These are phyloP conservation scores for Setipinna tenuifilis DNA, from an alignment of 2,797 vertebrate species.

Conservation along the genomic window DNA sequence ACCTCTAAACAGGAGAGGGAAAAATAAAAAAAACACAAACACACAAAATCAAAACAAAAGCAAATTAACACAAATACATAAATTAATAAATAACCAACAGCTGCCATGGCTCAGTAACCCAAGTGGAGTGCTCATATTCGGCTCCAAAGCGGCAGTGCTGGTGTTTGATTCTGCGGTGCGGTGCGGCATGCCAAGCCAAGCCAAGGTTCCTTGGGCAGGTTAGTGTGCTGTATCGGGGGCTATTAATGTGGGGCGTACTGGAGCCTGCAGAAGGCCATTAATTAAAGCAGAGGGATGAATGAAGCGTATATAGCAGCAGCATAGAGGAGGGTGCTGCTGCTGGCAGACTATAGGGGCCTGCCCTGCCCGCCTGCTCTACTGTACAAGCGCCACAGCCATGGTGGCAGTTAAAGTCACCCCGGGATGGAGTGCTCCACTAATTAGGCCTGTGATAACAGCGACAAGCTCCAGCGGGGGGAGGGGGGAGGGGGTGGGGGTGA, in stretches of 20 bases:
- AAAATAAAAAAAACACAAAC: too few relatives aligned
- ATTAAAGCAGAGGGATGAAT: neutral
- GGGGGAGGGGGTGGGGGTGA: too few relatives aligned
- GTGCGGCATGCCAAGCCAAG: too few relatives aligned
- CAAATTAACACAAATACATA: neutral
- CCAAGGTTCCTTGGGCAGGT: neutral
- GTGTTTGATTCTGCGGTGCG: too few relatives aligned
- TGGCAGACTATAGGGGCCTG: neutral
- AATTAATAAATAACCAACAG: neutral
- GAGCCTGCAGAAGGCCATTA: neutral
- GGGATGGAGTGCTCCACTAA: conserved; percentile 21
- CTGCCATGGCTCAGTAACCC: neutral
- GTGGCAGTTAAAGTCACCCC: conserved; percentile 39
- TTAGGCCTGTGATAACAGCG: conserved; percentile 27
- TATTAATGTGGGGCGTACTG: neutral
- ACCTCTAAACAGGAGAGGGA: conserved; percentile 7
- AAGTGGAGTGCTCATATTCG: neutral
- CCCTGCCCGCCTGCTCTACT: neutral
- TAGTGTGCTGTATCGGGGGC: neutral
- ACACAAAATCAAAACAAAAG: neutral
- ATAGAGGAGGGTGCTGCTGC: neutral
- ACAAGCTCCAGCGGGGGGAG: conserved; percentile 12
- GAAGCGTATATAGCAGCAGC: neutral
- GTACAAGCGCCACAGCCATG: conserved; percentile 32
- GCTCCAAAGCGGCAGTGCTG: neutral